A percentile compares a stretch with the other conserved stretches of the same genome.
Conservation (phyloP, 2,888 invertebrate genomes). For the Drosophila ezoana region DNA sequence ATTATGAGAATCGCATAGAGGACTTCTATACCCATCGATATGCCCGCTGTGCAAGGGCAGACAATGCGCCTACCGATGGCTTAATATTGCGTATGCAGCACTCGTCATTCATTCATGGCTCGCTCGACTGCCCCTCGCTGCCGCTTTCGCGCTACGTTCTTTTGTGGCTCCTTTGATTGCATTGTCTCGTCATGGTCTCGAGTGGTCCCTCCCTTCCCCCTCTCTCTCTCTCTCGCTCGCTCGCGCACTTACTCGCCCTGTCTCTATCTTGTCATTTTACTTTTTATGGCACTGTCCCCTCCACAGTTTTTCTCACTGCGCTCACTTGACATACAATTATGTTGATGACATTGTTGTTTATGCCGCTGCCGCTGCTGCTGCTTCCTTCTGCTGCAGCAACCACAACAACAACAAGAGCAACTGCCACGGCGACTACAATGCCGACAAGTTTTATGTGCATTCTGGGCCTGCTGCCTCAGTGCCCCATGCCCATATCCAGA, state of each 20-base stretch:
- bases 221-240: not conserved
- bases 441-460: conserved; percentile 73
- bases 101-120: conserved; percentile 71
- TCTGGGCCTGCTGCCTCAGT: conserved; percentile 47
- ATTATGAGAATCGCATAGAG: no score
- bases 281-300: conserved; percentile 54
- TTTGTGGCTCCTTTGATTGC: conserved; percentile 75
- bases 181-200: conserved; percentile 82
- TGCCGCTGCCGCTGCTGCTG: conserved; percentile 30
- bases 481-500: conserved; percentile 53
- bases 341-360: conserved; percentile 82
- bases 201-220: conserved; percentile 66
- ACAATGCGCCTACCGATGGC: conserved; percentile 55
- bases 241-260: conserved; percentile 10
- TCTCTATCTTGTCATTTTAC: conserved; percentile 54
- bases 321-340: conserved; percentile 81
- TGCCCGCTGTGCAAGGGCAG: not conserved
- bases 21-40: not conserved
- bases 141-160: conserved; percentile 1
- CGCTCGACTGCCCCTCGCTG: conserved; percentile 36
- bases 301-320: conserved; percentile 58
- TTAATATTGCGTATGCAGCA: conserved; percentile 73
- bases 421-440: conserved; percentile 45
- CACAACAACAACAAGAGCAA: conserved; percentile 23
- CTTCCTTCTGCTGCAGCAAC: conserved; percentile 26